Conservation (phyloP, 2,888 invertebrate species). For the Antitype chi region DNA sequence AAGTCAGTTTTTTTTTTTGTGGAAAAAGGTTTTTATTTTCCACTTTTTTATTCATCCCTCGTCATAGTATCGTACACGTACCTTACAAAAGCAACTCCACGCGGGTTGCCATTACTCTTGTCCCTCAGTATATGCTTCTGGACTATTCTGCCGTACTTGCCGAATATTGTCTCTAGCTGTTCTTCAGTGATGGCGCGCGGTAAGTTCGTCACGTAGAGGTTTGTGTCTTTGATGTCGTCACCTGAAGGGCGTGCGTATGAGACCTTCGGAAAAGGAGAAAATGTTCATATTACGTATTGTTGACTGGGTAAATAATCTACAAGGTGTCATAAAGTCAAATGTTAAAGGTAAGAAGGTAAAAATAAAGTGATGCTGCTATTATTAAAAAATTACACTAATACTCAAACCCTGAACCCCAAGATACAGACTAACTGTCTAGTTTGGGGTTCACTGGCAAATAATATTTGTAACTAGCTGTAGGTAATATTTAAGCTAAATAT, state of each 20-base stretch:
- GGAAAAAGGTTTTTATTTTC: too few relatives aligned
- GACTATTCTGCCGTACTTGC: constrained; percentile 97
- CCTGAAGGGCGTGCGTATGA: constrained; percentile 98
- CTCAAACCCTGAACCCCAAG: too few relatives aligned
- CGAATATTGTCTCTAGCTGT: constrained; percentile 96
- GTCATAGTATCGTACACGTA: constrained; percentile 73
- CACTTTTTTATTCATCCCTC: neutral
- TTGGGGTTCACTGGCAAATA: too few relatives aligned
- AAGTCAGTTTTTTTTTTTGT: too few relatives aligned
- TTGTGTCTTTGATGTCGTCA: constrained; percentile 98
- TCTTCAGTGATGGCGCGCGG: constrained; percentile 96
- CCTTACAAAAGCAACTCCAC: constrained; percentile 98
- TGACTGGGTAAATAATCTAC: neutral
- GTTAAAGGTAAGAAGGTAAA: neutral
- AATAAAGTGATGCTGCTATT: neutral
- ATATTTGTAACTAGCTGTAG: too few relatives aligned
- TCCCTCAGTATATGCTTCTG: constrained; percentile 97
- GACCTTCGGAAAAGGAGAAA: constrained; percentile 87
- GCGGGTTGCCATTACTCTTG: constrained; percentile 96
- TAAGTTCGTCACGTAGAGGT: constrained; percentile 97
- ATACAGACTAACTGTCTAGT: too few relatives aligned
- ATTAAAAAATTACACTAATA: neutral
- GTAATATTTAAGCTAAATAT: too few relatives aligned
- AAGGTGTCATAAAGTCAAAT: neutral
- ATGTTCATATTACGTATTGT: neutral